These are phyloP conservation scores for Atractosteus spatula DNA, from an alignment of 2,113 vertebrate species.

Conservation along the genomic window DNA sequence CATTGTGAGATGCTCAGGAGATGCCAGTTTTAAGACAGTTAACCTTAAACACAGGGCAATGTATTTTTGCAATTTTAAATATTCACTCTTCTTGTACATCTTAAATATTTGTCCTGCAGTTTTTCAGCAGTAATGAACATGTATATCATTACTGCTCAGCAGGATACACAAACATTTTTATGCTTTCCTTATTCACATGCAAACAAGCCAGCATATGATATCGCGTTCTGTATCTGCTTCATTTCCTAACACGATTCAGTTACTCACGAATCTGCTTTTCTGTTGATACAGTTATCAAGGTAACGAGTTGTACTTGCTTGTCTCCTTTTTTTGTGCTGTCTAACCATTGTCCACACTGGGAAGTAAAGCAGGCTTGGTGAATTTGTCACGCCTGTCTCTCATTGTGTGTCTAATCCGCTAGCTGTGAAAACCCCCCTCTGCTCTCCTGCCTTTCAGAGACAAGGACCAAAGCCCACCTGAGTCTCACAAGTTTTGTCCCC, in stretches of 20 bases:
- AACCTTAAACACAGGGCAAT: too few relatives aligned
- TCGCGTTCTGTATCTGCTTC: too few relatives aligned
- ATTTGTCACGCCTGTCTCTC: conserved; percentile 24
- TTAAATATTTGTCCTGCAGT: too few relatives aligned
- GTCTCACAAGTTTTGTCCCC: neutral
- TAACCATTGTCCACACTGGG: neutral
- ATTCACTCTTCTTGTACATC: too few relatives aligned
- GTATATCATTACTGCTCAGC: neutral
- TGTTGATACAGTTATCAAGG: neutral
- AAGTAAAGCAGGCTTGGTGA: conserved; percentile 10
- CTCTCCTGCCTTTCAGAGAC: neutral
- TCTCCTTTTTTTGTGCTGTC: neutral
- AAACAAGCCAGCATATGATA: neutral
- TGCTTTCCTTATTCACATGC: conserved; percentile 7
- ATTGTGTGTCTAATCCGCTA: conserved; percentile 15
- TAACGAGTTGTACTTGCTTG: neutral
- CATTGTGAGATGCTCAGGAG: neutral
- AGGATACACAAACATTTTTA: too few relatives aligned
- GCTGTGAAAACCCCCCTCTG: conserved; percentile 32
- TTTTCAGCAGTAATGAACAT: neutral
- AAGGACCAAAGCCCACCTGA: neutral
- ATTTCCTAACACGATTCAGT: neutral
- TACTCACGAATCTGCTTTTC: neutral
- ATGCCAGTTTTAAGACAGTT: neutral
- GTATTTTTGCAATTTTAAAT: too few relatives aligned